Conservation (phyloP, 2,797 vertebrate species). For the Malacoraja senta region DNA sequence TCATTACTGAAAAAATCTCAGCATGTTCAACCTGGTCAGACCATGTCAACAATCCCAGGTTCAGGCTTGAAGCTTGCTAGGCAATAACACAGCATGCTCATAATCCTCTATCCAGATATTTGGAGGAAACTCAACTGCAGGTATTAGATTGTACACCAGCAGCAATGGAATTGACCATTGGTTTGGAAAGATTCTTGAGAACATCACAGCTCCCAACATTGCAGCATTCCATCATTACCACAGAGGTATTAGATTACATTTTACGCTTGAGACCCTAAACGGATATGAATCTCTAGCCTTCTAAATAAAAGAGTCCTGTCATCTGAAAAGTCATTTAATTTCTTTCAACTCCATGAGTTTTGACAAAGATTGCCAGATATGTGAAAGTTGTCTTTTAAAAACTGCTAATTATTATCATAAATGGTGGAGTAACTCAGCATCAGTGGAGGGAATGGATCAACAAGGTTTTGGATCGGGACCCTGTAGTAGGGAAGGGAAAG, state of each 20-base stretch:
- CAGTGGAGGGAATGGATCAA: no score
- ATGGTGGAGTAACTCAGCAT: no score
- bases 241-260: background rate
- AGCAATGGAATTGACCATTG: background rate
- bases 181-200: background rate
- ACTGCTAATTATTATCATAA: no score
- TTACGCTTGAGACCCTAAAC: background rate
- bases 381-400: background rate
- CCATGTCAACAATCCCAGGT: background rate
- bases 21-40: background rate
- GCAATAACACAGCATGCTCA: background rate
- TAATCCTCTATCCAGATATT: background rate
- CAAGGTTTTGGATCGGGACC: no score
- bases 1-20: no score
- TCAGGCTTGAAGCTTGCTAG: background rate
- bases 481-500: no score
- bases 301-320: background rate
- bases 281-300: background rate
- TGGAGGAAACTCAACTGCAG: background rate
- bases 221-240: background rate
- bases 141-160: background rate
- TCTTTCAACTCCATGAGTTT: background rate
- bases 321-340: background rate
- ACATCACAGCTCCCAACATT: background rate
- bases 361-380: background rate